Conservation (phyloP, 2,113 vertebrate species). For the Gavialis gangeticus region DNA sequence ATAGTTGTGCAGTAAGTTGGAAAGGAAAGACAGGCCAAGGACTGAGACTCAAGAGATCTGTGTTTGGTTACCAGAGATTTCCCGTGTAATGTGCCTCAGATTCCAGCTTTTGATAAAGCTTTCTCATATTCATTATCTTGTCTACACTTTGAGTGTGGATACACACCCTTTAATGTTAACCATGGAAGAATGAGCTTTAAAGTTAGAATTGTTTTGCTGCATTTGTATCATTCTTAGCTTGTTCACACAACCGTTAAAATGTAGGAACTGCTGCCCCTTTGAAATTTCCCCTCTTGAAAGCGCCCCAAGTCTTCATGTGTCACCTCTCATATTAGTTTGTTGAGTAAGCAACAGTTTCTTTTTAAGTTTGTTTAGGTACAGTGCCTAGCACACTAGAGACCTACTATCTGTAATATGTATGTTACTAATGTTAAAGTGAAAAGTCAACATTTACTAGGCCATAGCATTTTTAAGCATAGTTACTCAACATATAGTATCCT, state of each 20-base stretch:
- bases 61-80: not conserved
- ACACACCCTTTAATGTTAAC: too few species aligned
- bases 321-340: not conserved
- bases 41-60: not conserved
- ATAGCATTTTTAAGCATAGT: not conserved
- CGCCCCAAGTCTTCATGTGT: not conserved
- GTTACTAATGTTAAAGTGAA: not conserved
- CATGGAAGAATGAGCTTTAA: too few species aligned
- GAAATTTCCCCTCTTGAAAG: too few species aligned
- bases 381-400: not conserved
- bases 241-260: too few species aligned
- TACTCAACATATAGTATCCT: not conserved
- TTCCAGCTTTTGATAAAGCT: not conserved
- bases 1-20: not conserved
- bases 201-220: too few species aligned
- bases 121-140: not conserved
- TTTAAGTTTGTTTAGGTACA: not conserved
- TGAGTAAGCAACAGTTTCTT: not conserved
- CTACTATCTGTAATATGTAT: not conserved
- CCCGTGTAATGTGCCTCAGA: not conserved
- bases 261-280: too few species aligned
- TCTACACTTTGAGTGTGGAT: too few species aligned
- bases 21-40: not conserved
- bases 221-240: too few species aligned
- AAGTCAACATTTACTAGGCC: too few species aligned